phyloP scores from a whole-genome alignment of 2,113 vertebrate species.

The Pycnonotus jocosus region DNA sequence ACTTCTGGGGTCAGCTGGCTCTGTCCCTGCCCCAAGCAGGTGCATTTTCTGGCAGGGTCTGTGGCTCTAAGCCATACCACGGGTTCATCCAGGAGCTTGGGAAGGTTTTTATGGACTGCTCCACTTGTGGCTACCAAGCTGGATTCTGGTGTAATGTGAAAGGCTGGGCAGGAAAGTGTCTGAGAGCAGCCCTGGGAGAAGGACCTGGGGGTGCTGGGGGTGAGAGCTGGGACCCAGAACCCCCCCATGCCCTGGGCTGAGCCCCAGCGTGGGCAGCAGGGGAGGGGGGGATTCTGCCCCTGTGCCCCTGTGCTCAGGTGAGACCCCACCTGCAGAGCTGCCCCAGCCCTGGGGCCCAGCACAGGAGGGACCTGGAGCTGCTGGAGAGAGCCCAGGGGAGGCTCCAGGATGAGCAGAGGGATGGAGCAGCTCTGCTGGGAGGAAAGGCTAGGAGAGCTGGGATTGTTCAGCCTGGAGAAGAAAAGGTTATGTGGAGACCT shows the following conservation, averaged over 20 bases:
- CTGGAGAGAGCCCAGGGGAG: background rate
- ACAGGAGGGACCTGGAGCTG: background rate
- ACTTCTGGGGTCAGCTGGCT: background rate
- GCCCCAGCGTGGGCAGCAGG: background rate
- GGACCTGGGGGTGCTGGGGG: background rate
- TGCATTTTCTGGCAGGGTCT: background rate
- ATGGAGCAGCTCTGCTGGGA: background rate
- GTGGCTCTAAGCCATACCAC: background rate
- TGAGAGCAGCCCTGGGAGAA: background rate
- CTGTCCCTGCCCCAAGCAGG: background rate
- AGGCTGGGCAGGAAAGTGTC: background rate
- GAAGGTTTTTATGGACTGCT: background rate
- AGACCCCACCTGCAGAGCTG: background rate
- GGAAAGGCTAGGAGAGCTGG: background rate
- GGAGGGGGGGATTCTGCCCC: background rate
- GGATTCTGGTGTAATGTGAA: fast-evolving
- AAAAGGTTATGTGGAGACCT: background rate
- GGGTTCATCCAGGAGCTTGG: background rate
- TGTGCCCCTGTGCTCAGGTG: background rate
- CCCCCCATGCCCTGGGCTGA: background rate
- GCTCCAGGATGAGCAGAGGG: fast-evolving
- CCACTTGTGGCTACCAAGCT: background rate
- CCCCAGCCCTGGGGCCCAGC: background rate
- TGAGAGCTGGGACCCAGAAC: background rate
- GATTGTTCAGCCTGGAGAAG: background rate